A percentile compares a stretch with the other conserved stretches of the same genome.
These are phyloP conservation scores for Pentamera pediparva DNA, from an alignment of 53 echinoderm and acorn worm genomes.

Conservation along the genomic window DNA sequence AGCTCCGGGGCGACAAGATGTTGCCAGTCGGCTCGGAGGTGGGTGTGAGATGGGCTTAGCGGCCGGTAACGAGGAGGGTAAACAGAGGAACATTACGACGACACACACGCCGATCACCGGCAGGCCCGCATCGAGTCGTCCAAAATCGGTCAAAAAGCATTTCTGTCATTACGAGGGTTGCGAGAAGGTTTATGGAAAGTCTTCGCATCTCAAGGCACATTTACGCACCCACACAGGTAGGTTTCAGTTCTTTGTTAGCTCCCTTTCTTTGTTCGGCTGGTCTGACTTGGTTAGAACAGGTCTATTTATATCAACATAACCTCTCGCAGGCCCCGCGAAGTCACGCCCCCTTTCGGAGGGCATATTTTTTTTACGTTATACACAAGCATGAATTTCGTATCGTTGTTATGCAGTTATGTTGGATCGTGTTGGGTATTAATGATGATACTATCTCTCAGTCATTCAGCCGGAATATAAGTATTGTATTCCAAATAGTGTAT, in stretches of 20 bases:
- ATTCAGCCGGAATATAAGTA: no score
- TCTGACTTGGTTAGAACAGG: neutral
- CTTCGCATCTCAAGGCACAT: constrained; percentile 96
- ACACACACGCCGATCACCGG: constrained; percentile 20
- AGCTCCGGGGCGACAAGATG: constrained; percentile 19
- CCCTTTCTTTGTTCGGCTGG: neutral
- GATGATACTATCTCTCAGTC: no score
- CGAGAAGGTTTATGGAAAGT: constrained; percentile 91
- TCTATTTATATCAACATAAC: neutral
- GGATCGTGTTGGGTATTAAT: no score
- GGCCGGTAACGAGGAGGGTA: neutral
- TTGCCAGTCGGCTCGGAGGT: neutral
- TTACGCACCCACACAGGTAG: constrained; percentile 96
- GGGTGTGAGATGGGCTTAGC: no score
- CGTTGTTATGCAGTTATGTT: no score
- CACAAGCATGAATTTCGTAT: no score
- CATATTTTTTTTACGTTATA: no score
- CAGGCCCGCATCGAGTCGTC: constrained; percentile 21
- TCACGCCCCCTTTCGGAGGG: constrained; percentile 20
- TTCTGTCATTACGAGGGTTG: constrained; percentile 77
- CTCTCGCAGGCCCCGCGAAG: constrained; percentile 12
- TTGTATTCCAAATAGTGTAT: no score
- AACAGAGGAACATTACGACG: neutral
- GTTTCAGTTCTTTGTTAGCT: constrained; percentile 2
- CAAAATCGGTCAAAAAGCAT: constrained; percentile 78